Percentiles rank a stretch among this genome's conserved stretches.
These are phyloP conservation scores for Crotophaga sulcirostris DNA, from an alignment of 2,113 vertebrate species.

Conservation along the genomic window DNA sequence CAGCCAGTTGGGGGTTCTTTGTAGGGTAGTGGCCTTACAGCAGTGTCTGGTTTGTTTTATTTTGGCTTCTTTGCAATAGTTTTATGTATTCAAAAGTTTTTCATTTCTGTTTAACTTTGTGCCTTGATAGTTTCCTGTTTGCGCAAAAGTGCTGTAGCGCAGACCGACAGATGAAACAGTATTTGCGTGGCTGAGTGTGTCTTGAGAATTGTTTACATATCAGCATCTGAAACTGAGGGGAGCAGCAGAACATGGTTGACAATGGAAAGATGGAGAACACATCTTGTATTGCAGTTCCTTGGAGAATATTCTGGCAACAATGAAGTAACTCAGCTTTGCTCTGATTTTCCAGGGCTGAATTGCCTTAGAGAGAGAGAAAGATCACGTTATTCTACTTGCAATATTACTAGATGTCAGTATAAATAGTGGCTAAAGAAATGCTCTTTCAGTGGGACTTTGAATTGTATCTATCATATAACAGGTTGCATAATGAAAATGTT, in stretches of 20 bases:
- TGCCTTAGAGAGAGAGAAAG: neutral
- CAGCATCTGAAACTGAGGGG: neutral
- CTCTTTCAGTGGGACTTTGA: neutral
- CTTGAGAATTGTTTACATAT: constrained; percentile 15
- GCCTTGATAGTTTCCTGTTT: neutral
- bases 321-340: neutral
- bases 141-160: neutral
- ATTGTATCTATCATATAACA: neutral
- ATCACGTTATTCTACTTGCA: neutral
- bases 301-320: neutral
- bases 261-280: neutral
- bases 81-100: neutral
- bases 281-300: neutral
- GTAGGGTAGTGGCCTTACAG: neutral
- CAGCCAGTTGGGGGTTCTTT: neutral
- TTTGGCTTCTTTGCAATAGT: neutral
- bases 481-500: neutral
- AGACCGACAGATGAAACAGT: neutral
- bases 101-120: neutral
- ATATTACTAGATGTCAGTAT: neutral
- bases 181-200: neutral
- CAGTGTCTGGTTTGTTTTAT: neutral
- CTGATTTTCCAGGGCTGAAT: neutral
- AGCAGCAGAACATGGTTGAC: neutral
- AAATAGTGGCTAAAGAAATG: neutral